A percentile compares a stretch with the other conserved stretches of the same genome.
Conservation (phyloP, 2,888 invertebrate species). For the Loripinus fragilis region DNA sequence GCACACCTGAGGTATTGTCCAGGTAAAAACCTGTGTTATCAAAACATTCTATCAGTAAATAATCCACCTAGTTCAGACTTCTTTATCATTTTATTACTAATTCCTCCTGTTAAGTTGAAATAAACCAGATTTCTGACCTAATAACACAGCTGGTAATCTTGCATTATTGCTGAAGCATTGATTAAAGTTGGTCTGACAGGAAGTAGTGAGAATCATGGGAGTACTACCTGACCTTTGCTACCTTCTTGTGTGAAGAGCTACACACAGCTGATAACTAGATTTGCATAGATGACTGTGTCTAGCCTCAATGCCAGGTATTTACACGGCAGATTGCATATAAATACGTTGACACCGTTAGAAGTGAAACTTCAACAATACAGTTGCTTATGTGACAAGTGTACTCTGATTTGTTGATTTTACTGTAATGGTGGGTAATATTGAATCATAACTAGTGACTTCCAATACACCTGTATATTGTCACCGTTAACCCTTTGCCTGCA, state of each 20-base stretch:
- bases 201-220: slow-evolving; percentile 52
- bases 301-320: slow-evolving; percentile 33
- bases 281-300: slow-evolving; percentile 25
- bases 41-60: not conserved
- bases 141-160: slow-evolving; percentile 8
- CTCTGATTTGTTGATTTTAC: slow-evolving; percentile 9
- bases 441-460: not conserved
- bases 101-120: not conserved
- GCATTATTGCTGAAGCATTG: not conserved
- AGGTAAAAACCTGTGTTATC: not conserved
- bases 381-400: slow-evolving; percentile 14
- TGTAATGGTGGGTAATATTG: slow-evolving; percentile 10
- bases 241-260: slow-evolving; percentile 50
- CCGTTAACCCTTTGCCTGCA: too few species aligned
- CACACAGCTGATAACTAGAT: slow-evolving; percentile 48
- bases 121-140: not conserved
- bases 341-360: slow-evolving; percentile 14
- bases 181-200: slow-evolving; percentile 33
- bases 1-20: too few species aligned
- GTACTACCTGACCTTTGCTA: slow-evolving; percentile 36
- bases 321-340: slow-evolving; percentile 28
- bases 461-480: too few species aligned
- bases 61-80: not conserved
- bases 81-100: slow-evolving; percentile 10
- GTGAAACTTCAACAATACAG: not conserved